Evolutionary conservation across 2,888 invertebrate species (phyloP), one percentile per base, ranked within the genome.

Genomic region (Frankliniella fusca): DNA sequence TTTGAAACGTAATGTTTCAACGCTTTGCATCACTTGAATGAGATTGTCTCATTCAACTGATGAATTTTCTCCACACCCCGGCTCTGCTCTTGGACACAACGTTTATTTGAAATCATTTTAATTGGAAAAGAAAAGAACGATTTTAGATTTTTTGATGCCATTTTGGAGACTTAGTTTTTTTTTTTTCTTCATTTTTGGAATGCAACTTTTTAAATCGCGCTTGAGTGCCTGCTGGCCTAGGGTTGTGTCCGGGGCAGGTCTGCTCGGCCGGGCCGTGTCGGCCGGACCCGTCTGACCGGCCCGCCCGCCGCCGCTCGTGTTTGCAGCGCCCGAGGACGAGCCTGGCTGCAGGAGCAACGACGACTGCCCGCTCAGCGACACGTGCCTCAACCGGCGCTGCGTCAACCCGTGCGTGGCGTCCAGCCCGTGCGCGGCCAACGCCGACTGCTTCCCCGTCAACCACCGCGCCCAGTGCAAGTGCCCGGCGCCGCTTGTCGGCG

Each of bases 381-480:
- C 92, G 11, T 96, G 96, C 85, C 87, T 93, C 81, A 93, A 93
- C 85, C 91, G 92, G 81, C 90, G 90, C 83, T 96, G 96, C 86
- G 91, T 93, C n/a, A 93, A 93, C 87, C 95, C 94, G 0, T 96
- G 96, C 86, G 88, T 89, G 0, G 88, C 90, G 12, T 91, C 91
- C 38, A 93, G 92, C 85, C 93, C 94, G 9, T 97, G 96, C 87
- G 94, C 95, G 8, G 88, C 90, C 7, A 93, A 93, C 48, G 96
- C 96, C 0, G 92, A 94, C 85, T 97, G 97, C 86, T 90, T 91
- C 83, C 93, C 94, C 0, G 89, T 91, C 83, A 92, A 93, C 83
- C 97, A 97, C 87, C 92, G 92, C 84, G 94, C 95, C 11, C 89
- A 91, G 3, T 97, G 97, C 87, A 91, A 90, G 82, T 97, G 97